Evolutionary conservation across 2,888 invertebrate genomes (phyloP), one percentile per base, ranked within the genome.

Genomic region (Oxytorus armatus): DNA sequence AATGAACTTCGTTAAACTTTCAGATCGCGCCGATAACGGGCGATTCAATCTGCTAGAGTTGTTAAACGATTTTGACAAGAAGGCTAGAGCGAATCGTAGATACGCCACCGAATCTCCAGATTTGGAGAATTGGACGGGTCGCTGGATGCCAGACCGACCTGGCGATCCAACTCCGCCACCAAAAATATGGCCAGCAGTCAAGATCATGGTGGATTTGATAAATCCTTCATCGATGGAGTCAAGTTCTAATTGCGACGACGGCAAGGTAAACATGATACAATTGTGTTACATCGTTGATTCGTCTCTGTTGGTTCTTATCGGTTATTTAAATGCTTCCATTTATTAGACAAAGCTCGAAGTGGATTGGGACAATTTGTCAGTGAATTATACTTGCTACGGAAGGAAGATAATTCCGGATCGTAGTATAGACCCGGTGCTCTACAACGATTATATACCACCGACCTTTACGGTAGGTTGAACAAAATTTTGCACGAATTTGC

Each of bases 211-310:
- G 0, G 51, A 7, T 0, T 11, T 18, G 1, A 2, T 91, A 66
- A 92, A 93, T 85, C 92, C 92, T 18, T 90, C 94, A 21, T 89
- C 91, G 81, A 95, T 95, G 95, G 95, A 95, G 1, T 89, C 93
- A 25, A 90, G 91, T 65, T 81, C 87, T 0, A 82, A 91, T 0
- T 96, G 96, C 89, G 96, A 96, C 89, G 94, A 96, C 92, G 96
- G 93, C 59, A 93, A 94, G 91, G 96, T 95, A 90, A 86, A 81
- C 77, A 29, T n/a, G 51, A 29, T 5, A 18, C 36, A 14, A n/a
- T 36, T 61, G 7, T 57, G 0, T 10, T 4, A 44, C 33, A 16
- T 29, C 61, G 23, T 63, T 42, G 1, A 23, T 39, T 53, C 39
- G 2, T 5, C 3, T 18, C n/a, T 14, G 5, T 2, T 14, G 3